Conservation (phyloP, 2,113 vertebrate species). For the Xyliphius kryptos region DNA sequence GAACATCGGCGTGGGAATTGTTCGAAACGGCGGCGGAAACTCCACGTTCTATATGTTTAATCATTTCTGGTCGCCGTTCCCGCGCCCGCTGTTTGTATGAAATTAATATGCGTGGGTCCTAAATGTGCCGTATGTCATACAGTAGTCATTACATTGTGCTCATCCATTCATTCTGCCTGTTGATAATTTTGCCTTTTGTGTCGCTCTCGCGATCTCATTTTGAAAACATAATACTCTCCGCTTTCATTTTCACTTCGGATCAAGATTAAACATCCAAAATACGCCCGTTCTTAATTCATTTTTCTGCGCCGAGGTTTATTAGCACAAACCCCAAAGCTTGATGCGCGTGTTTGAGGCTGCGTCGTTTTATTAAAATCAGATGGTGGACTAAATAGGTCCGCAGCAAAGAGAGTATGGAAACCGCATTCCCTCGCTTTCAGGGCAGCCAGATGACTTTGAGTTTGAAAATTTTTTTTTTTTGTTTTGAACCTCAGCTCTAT, state of each 20-base stretch:
- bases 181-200: conserved; percentile 20
- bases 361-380: conserved; percentile 41
- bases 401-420: too few relatives aligned
- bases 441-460: too few relatives aligned
- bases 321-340: conserved; percentile 28
- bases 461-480: too few relatives aligned
- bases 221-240: conserved; percentile 16
- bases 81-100: conserved; percentile 1
- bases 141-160: conserved; percentile 11
- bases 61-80: too few relatives aligned
- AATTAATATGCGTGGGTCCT: conserved; percentile 12
- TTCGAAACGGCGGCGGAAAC: too few relatives aligned
- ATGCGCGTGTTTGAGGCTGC: conserved; percentile 24
- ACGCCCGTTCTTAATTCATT: conserved; percentile 32
- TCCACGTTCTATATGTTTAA: too few relatives aligned
- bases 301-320: conserved; percentile 33
- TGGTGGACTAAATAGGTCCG: conserved; percentile 30
- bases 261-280: conserved; percentile 24
- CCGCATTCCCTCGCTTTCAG: too few relatives aligned
- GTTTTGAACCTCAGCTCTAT: too few relatives aligned
- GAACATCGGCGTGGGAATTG: too few relatives aligned
- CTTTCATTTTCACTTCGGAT: conserved; percentile 27
- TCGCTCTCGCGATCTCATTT: conserved; percentile 1
- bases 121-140: conserved; percentile 10
- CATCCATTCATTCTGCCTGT: conserved; percentile 9